Evolutionary conservation across 64 coral and sea anemone species (phyloP).

Genomic region (Astreopora myriophthalma): DNA sequence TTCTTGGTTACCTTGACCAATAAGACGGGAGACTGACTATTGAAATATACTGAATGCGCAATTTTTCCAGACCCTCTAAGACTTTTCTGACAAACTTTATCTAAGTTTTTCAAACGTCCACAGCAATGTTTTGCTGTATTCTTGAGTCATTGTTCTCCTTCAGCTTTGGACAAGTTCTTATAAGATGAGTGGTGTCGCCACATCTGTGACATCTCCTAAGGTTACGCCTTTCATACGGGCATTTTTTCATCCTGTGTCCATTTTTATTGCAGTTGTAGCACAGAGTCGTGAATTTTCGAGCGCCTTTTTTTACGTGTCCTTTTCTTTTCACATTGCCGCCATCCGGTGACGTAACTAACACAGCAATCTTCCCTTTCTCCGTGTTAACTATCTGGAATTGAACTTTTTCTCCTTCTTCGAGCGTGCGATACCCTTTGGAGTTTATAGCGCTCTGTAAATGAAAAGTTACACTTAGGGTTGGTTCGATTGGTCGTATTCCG

Average conservation of each 20-base stretch:
- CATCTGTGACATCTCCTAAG: constrained; percentile 80
- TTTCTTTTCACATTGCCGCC: constrained; percentile 71
- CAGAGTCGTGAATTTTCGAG: constrained; percentile 80
- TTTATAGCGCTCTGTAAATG: constrained; percentile 80
- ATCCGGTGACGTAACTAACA: constrained; percentile 74
- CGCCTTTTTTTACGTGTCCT: constrained; percentile 74
- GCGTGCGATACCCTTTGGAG: constrained; percentile 78
- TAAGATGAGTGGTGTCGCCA: constrained; percentile 73
- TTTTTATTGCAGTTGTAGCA: constrained; percentile 89
- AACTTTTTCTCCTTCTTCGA: constrained; percentile 84
- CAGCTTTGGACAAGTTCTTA: constrained; percentile 79
- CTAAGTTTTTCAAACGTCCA: not conserved
- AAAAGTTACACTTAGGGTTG: too few species aligned
- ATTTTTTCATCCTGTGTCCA: constrained; percentile 83
- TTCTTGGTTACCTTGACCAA: too few species aligned
- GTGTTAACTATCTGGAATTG: constrained; percentile 71
- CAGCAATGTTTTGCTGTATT: not conserved
- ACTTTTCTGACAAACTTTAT: not conserved
- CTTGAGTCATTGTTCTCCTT: not conserved
- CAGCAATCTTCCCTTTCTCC: constrained; percentile 82
- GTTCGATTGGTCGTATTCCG: too few species aligned
- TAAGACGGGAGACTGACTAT: too few species aligned
- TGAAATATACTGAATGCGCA: too few species aligned
- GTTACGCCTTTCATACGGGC: constrained; percentile 71
- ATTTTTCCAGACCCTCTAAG: too few species aligned